A percentile compares a stretch with the other conserved stretches of the same genome.
Evolutionary conservation across 2,797 vertebrate genomes (phyloP).

Genomic region (Sebastes nivosus): DNA sequence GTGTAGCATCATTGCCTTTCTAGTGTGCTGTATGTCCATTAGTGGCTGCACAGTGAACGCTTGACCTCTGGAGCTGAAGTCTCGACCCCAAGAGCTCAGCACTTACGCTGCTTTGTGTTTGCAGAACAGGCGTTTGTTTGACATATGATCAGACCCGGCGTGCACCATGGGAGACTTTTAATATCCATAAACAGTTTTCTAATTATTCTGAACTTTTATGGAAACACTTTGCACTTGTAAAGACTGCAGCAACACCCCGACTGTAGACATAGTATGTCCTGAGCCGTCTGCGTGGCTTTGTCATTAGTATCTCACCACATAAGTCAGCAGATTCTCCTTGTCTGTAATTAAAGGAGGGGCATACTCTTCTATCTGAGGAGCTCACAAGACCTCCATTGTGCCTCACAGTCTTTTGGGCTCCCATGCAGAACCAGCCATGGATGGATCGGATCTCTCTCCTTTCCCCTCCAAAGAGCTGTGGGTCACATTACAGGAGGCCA

Average conservation of each 20-base stretch:
- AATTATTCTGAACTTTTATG: slow-evolving; percentile 23
- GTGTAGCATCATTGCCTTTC: slow-evolving; percentile 47
- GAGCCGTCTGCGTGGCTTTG: slow-evolving; percentile 12
- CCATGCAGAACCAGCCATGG: slow-evolving; percentile 36
- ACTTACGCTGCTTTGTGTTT: slow-evolving; percentile 17
- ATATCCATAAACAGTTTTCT: slow-evolving; percentile 30
- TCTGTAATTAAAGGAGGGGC: slow-evolving; percentile 61
- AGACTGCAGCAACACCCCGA: background rate
- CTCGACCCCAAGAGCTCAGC: slow-evolving; percentile 42
- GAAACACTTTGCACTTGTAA: slow-evolving; percentile 15
- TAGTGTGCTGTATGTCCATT: slow-evolving; percentile 49
- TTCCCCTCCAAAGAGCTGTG: slow-evolving; percentile 27
- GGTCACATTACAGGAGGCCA: slow-evolving; percentile 61
- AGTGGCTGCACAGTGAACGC: slow-evolving; percentile 29
- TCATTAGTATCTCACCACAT: slow-evolving; percentile 43
- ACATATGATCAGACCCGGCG: slow-evolving; percentile 20
- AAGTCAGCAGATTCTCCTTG: slow-evolving; percentile 63
- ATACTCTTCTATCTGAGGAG: slow-evolving; percentile 26
- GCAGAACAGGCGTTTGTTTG: slow-evolving; percentile 36
- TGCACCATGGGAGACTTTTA: slow-evolving; percentile 28
- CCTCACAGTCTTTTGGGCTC: slow-evolving; percentile 37
- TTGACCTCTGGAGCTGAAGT: slow-evolving; percentile 53
- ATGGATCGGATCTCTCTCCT: slow-evolving; percentile 44
- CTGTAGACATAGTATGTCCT: slow-evolving; percentile 11
- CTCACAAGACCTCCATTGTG: slow-evolving; percentile 71